Base-by-base conservation (phyloP, 2,113 vertebrate species). In the Drymodes brunneopygia region DNA sequence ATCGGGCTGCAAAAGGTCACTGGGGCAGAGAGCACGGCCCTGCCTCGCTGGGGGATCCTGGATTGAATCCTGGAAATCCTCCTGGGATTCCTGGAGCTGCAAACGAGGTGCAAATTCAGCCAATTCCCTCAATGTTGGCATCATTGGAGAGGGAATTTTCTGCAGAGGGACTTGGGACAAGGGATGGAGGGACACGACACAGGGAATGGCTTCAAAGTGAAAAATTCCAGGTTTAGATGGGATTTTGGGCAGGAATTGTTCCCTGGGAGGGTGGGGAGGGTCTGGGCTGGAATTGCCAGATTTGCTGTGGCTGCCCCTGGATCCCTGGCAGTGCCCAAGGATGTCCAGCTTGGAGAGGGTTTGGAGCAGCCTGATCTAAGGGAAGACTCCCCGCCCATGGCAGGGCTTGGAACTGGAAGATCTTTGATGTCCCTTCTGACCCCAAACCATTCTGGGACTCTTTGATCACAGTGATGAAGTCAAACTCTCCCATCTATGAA, bases 111-210 rank as follows among this genome's bases (percentile, higher is more conserved):
- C 29, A 31, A 15, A 1, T 47, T 79, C 10, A 31, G 24, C 27
- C 64, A 23, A 3, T 29, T 54, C 29, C 40, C 14, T 66, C 71
- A 7, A 0, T 33, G 1, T 3, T 28, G 58, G 16, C 9, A 31
- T 7, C 5, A 0, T 2, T 67, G 35, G 11, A 57, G 25, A 33
- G 50, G 31, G 74, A 25, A 0, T 54, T 14, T 6, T 25, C 24
- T 35, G 35, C 35, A 20, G 5, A 20, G 18, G n/a, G 33, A 14
- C 2, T 45, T 45, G 21, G 11, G 25, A 14, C 25, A 10, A 45
- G 44, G 44, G 44, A 7, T 45, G 21, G 3, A 65, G 44, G 9
- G 62, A 3, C 38, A 29, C 73, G 12, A 47, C 1, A 0, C 11
- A 15, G 56, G 84, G 64, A 70, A 47, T n/a, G 65, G 56, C 10